A percentile compares a stretch with the other conserved stretches of the same genome.
These are phyloP conservation scores for Ommatoiulus sabulosus DNA, from an alignment of 2,888 invertebrate genomes.

Conservation along the genomic window DNA sequence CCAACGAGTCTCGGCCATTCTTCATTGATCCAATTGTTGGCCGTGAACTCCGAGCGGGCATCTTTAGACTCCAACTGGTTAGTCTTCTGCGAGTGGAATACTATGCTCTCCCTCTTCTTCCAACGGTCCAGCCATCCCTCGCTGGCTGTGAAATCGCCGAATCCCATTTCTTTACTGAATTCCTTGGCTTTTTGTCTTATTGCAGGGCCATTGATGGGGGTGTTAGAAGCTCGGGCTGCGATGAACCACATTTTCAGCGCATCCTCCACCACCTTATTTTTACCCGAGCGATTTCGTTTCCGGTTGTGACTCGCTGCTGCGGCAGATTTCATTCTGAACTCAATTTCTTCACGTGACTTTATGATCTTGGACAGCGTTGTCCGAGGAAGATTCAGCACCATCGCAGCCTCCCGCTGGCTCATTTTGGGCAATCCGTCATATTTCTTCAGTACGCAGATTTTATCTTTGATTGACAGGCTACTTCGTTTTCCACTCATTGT, in stretches of 20 bases:
- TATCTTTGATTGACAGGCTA: background rate
- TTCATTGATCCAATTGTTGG: background rate
- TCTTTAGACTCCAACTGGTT: background rate
- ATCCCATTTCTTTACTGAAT: slow-evolving; percentile 54
- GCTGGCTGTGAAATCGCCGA: slow-evolving; percentile 58
- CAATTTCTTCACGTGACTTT: background rate
- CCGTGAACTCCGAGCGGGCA: background rate
- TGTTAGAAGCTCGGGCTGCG: background rate
- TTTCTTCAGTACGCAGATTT: background rate
- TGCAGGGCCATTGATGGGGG: slow-evolving; percentile 54
- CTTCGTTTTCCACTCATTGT: slow-evolving; percentile 4
- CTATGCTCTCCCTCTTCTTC: slow-evolving; percentile 35
- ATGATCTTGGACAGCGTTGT: slow-evolving; percentile 14
- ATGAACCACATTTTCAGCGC: slow-evolving; percentile 57
- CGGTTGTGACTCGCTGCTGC: background rate
- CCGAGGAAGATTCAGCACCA: background rate
- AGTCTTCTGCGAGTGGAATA: background rate
- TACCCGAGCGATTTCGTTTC: slow-evolving; percentile 58
- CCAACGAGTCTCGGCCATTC: slow-evolving; percentile 17
- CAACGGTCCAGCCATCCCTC: slow-evolving; percentile 59
- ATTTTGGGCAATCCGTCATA: background rate
- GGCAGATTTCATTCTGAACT: background rate
- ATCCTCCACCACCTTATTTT: slow-evolving; percentile 57
- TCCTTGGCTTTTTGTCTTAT: slow-evolving; percentile 57
- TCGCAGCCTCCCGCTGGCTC: background rate